Percentiles rank a stretch among this genome's conserved stretches.
Evolutionary conservation across 2,113 vertebrate species (phyloP).

Genomic region (Hemicordylus capensis): DNA sequence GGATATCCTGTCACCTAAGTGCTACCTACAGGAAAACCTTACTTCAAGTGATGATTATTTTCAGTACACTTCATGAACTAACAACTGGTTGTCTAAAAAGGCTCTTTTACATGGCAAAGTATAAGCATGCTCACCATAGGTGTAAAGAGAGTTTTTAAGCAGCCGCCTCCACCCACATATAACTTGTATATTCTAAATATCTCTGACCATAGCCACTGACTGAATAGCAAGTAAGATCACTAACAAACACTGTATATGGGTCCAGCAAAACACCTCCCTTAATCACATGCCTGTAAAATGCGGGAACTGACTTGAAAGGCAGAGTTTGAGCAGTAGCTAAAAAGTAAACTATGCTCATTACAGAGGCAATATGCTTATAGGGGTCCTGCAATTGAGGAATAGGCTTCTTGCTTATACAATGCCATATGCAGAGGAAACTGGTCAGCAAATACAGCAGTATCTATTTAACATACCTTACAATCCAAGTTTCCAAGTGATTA

Average conservation of each 20-base stretch:
- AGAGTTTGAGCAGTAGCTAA: not conserved
- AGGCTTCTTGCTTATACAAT: not conserved
- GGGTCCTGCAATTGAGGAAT: not conserved
- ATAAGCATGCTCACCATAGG: not conserved
- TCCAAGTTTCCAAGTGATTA: not conserved
- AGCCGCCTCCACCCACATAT: not conserved
- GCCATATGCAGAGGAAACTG: not conserved
- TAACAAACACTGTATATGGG: no score
- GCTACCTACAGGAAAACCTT: not conserved
- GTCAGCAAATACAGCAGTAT: not conserved
- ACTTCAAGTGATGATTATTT: no score
- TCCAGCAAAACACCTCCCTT: not conserved
- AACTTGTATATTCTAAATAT: not conserved
- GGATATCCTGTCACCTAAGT: not conserved
- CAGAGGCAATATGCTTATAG: not conserved
- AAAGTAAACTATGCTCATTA: not conserved
- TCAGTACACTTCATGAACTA: no score
- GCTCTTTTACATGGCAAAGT: not conserved
- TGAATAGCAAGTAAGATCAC: not conserved
- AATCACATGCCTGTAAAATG: not conserved
- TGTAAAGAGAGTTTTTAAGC: not conserved
- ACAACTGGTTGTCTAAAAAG: not conserved
- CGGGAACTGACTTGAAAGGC: not conserved
- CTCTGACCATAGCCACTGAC: not conserved
- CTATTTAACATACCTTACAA: not conserved